Evolutionary conservation across 2,888 invertebrate genomes (phyloP).

Genomic region (Caenorhabditis drosophilae): DNA sequence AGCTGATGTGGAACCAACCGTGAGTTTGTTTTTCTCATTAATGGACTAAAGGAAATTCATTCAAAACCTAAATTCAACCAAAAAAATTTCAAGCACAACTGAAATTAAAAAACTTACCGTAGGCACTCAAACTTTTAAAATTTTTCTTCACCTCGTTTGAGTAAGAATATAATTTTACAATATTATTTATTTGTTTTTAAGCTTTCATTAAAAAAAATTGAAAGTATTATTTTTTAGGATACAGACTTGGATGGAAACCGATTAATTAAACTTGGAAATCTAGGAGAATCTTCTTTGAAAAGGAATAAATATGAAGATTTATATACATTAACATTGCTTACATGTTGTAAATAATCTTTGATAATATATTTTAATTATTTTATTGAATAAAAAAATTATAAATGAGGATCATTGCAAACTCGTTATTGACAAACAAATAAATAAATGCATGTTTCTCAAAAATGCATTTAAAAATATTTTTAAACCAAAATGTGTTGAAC

Average conservation of each 20-base stretch:
- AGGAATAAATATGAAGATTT: conserved; percentile 34
- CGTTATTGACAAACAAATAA: too few relatives aligned
- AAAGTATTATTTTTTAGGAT: conserved; percentile 34
- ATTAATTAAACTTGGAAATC: conserved; percentile 35
- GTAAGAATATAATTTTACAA: too few relatives aligned
- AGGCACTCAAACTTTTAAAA: background rate
- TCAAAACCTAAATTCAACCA: background rate
- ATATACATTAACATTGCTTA: conserved; percentile 25
- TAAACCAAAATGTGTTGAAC: too few relatives aligned
- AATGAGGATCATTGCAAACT: too few relatives aligned
- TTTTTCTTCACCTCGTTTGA: background rate
- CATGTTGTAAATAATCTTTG: conserved; percentile 27
- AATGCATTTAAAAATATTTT: too few relatives aligned
- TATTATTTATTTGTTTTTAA: too few relatives aligned
- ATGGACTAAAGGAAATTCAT: background rate
- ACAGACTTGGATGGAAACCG: conserved; percentile 18
- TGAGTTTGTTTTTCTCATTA: conserved; percentile 2
- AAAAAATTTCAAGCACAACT: background rate
- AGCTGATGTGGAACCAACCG: conserved; percentile 38
- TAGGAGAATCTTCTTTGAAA: conserved; percentile 31
- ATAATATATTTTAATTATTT: background rate
- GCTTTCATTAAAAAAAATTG: background rate
- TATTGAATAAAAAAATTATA: too few relatives aligned
- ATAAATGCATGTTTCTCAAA: too few relatives aligned
- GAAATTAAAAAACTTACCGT: background rate